Evolutionary conservation across 1,140 invertebrate genomes (phyloP), one percentile per base, ranked within the genome.

Genomic region (Rhizoglyphus robini): DNA sequence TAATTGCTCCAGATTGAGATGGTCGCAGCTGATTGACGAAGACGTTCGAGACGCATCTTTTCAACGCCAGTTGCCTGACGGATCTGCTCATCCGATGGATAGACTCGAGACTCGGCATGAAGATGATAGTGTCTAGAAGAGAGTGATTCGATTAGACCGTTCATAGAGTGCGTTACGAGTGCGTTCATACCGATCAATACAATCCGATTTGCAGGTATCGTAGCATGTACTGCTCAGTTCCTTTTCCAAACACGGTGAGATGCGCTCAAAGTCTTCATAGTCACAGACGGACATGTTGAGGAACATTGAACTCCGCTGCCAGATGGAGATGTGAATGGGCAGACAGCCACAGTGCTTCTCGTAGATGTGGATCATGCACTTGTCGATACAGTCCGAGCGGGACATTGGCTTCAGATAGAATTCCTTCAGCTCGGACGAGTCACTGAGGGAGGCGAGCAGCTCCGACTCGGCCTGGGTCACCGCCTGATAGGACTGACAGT

Each of bases 71-170:
- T 64, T 48, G 63, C 63, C 27, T 48, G 63, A 15, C n/a, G 20
- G 2, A 64, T 31, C 29, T 64, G 63, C 18, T 64, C 41, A 36
- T 64, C 63, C 32, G 63, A 64, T 51, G 63, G 63, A 57, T 64
- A 64, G 27, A 48, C 47, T 20, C 63, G 8, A 5, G 41, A 48
- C 29, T 64, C 63, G 3, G 31, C 63, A 27, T 64, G 46, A 48
- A 64, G n/a, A 38, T 64, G 63, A 57, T 64, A 64, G 31, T 64
- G 63, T 49, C 63, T 64, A 64, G 48, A 59, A 29, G 48, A 54
- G n/a, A 2, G n/a, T 4, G 31, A 46, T 48, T 48, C 41, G 48
- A 47, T 61, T 13, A 31, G n/a, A 20, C 4, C 3, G 18, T 5
- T 46, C n/a, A n/a, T n/a, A n/a, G n/a, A n/a, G n/a, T n/a, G n/a